A percentile compares a stretch with the other conserved stretches of the same genome.
Evolutionary conservation across 1,140 invertebrate genomes (phyloP).

Genomic region (Drosophila sp.): DNA sequence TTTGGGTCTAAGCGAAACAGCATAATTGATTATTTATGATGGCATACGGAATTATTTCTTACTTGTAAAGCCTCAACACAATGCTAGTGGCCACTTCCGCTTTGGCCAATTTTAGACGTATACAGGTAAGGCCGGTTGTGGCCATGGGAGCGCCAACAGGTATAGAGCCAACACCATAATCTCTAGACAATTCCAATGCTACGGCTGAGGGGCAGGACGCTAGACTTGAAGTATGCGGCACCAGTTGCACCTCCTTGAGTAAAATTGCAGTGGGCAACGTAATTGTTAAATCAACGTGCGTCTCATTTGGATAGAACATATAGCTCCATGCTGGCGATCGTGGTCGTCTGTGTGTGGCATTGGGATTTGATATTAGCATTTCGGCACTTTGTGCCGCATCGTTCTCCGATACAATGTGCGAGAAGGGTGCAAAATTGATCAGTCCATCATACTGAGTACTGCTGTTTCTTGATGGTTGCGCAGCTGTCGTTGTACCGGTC

Average conservation of each 20-base stretch:
- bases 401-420: constrained; percentile 92
- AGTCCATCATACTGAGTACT: constrained; percentile 87
- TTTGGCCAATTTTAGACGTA: constrained; percentile 91
- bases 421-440: constrained; percentile 95
- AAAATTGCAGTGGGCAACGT: constrained; percentile 95
- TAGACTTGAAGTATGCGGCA: constrained; percentile 93
- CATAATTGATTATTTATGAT: neutral
- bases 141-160: constrained; percentile 88
- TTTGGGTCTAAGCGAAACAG: constrained; percentile 89
- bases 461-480: constrained; percentile 51
- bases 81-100: constrained; percentile 91
- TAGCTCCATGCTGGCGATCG: constrained; percentile 95
- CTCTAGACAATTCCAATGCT: constrained; percentile 90
- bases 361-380: constrained; percentile 91
- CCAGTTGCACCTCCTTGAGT: constrained; percentile 94
- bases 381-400: constrained; percentile 94
- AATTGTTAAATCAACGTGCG: constrained; percentile 93
- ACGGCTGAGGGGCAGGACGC: constrained; percentile 96
- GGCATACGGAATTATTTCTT: neutral
- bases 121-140: constrained; percentile 94
- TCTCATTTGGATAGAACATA: constrained; percentile 96
- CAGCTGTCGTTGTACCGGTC: constrained; percentile 27
- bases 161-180: constrained; percentile 86
- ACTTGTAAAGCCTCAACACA: constrained; percentile 85
- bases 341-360: constrained; percentile 91